Evolutionary conservation across 2,797 vertebrate species (phyloP).

Genomic region (Microhierax caerulescens): DNA sequence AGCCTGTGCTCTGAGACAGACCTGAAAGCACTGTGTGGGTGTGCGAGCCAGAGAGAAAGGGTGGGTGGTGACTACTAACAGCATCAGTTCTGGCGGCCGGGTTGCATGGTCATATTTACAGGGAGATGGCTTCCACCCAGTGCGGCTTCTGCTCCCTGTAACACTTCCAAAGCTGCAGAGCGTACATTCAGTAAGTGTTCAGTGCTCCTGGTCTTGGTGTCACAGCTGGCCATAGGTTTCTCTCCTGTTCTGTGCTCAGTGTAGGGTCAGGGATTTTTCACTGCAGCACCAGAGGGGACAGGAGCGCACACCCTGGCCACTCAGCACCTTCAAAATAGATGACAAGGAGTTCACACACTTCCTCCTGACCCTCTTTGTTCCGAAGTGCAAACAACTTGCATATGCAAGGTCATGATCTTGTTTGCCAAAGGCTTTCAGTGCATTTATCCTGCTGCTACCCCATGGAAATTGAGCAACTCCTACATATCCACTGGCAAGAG

Average conservation of each 20-base stretch:
- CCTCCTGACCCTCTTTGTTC: background rate
- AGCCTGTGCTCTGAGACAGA: background rate
- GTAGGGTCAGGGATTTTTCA: background rate
- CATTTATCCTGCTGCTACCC: background rate
- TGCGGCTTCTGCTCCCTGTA: background rate
- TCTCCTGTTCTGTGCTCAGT: background rate
- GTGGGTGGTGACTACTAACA: fast-evolving
- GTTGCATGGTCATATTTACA: fast-evolving
- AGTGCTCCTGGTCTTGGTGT: background rate
- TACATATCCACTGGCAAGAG: fast-evolving
- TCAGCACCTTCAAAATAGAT: background rate
- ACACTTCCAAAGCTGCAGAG: background rate
- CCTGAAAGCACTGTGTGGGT: background rate
- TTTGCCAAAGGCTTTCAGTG: background rate
- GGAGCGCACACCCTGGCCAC: background rate
- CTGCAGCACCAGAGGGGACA: background rate
- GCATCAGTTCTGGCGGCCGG: fast-evolving
- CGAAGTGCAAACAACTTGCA: background rate
- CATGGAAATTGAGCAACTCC: background rate
- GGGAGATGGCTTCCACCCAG: background rate
- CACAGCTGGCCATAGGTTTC: background rate
- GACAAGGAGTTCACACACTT: background rate
- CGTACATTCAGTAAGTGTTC: background rate
- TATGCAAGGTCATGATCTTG: background rate
- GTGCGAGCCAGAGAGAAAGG: background rate